Evolutionary conservation across 2,113 vertebrate species (phyloP).

Genomic region (Xiphophorus maculatus): DNA sequence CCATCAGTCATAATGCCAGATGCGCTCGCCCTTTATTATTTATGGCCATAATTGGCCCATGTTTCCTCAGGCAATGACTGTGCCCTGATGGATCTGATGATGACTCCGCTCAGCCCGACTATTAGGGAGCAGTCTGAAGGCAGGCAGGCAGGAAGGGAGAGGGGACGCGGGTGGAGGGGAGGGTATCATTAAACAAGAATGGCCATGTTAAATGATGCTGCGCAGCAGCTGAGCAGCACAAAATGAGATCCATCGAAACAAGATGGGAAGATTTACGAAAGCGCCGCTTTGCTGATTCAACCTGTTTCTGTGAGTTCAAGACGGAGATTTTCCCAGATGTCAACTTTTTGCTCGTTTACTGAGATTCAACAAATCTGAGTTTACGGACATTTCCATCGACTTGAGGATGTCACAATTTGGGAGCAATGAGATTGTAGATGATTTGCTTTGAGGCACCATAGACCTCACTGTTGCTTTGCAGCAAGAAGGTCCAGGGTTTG

Average conservation of each 20-base stretch:
- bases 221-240: slow-evolving; percentile 12
- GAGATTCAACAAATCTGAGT: too few relatives aligned
- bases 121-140: slow-evolving; percentile 42
- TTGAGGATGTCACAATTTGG: background rate
- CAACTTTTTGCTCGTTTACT: background rate
- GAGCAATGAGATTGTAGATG: background rate
- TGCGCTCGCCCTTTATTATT: slow-evolving; percentile 97
- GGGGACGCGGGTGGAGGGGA: slow-evolving; percentile 21
- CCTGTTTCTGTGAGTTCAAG: background rate
- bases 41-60: slow-evolving; percentile 97
- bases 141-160: slow-evolving; percentile 27
- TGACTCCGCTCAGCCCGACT: slow-evolving; percentile 79
- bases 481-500: too few relatives aligned
- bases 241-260: slow-evolving; percentile 15
- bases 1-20: slow-evolving; percentile 95
- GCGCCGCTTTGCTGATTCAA: slow-evolving; percentile 5
- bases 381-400: background rate
- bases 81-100: slow-evolving; percentile 91
- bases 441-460: background rate
- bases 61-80: slow-evolving; percentile 95
- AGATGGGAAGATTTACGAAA: slow-evolving; percentile 8
- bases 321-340: background rate
- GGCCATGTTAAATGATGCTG: slow-evolving; percentile 13
- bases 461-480: too few relatives aligned
- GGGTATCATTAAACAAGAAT: slow-evolving; percentile 7